Evolutionary conservation across 2,797 vertebrate species (phyloP), one percentile per base, ranked within the genome.

Genomic region (Oreortyx pictus): DNA sequence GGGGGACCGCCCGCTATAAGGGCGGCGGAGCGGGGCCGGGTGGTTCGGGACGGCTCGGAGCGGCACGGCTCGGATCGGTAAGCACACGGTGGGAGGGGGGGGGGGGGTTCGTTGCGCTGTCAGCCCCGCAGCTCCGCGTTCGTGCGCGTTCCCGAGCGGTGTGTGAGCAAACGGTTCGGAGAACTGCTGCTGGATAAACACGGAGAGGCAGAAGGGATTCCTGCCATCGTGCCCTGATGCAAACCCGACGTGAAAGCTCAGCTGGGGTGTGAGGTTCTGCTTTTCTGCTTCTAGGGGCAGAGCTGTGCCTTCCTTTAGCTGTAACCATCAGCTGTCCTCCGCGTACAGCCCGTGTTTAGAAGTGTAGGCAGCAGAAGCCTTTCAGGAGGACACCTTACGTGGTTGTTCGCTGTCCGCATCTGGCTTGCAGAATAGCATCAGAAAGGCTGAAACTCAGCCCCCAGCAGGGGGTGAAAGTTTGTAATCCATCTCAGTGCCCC

Each of bases 141-240:
- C 54, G 14, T n/a, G 74, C 18, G 11, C 7, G 0, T 65, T 81
- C 54, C 22, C 19, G 3, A 2, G 0, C 9, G 46, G 24, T 10
- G 6, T 4, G 0, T 14, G 52, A 71, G 57, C 7, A 67, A 78
- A 16, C 1, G 7, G 18, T 6, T 56, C 11, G 0, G 9, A 8
- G 52, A 88, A 7, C 52, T 2, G 0, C 0, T 0, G 1, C 8
- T 8, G 0, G 6, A 7, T 5, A 25, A 61, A 44, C 5, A 31
- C n/a, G 37, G 56, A 41, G 27, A 3, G 52, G 16, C n/a, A 41
- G 54, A n/a, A 71, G 4, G 1, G 0, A 2, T n/a, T 9, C 15
- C 43, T 54, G 20, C 41, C 44, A 35, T 29, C 20, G 7, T 3
- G 20, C 67, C 15, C 0, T 0, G 5, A 8, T 43, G 44, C 41